These are phyloP conservation scores for Grammomys surdaster DNA, from an alignment of 2,113 vertebrate species.

Conservation along the genomic window DNA sequence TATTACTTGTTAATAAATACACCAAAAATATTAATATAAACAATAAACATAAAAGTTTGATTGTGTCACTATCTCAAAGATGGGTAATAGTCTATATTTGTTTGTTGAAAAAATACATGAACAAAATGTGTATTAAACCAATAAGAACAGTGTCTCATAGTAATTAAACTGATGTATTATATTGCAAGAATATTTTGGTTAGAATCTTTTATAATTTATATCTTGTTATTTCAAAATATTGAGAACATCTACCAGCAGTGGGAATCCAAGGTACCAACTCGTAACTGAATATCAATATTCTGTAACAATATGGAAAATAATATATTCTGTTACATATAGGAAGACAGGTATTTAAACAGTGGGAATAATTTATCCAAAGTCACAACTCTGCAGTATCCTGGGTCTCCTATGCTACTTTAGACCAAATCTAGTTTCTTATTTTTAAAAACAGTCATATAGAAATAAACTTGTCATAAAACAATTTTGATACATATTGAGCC, in stretches of 20 bases:
- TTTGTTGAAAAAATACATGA: neutral
- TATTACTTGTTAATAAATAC: neutral
- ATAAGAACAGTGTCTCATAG: neutral
- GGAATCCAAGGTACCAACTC: neutral
- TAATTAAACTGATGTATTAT: neutral
- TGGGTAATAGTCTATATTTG: neutral
- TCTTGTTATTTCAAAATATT: slow-evolving; percentile 2
- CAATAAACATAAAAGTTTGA: neutral
- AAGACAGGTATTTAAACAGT: neutral
- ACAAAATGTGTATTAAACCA: neutral
- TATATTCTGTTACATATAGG: neutral
- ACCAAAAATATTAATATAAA: neutral
- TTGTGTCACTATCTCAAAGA: neutral
- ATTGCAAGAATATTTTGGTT: neutral
- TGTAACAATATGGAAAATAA: neutral
- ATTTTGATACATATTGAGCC: neutral
- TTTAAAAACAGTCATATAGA: neutral
- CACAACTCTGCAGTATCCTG: neutral
- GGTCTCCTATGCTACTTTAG: neutral
- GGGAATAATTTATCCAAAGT: neutral
- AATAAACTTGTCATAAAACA: neutral
- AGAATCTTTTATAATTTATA: neutral
- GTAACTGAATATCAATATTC: slow-evolving; percentile 14
- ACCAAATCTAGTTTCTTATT: neutral
- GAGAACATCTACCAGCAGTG: neutral